Percentiles rank a stretch among this genome's conserved stretches.
These are phyloP conservation scores for Eutrigla gurnardus DNA, from an alignment of 2,797 vertebrate species.

Conservation along the genomic window DNA sequence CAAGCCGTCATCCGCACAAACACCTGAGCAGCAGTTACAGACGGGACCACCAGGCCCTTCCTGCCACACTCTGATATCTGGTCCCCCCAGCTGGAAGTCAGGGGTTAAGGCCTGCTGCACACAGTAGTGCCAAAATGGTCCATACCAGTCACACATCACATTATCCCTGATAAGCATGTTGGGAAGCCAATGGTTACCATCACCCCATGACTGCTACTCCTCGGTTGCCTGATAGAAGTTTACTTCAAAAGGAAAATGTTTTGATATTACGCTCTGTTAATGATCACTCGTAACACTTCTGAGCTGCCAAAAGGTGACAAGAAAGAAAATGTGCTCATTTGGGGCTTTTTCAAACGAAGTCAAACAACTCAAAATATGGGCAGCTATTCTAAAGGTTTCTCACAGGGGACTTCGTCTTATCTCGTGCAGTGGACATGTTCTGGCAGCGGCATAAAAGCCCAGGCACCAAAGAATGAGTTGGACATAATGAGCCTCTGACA, in stretches of 20 bases:
- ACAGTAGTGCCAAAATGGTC: conserved; percentile 70
- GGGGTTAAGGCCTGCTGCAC: conserved; percentile 75
- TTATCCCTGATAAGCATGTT: conserved; percentile 31
- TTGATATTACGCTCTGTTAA: conserved; percentile 9
- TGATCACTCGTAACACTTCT: conserved; percentile 11
- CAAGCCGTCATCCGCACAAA: conserved; percentile 59
- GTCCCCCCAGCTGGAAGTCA: conserved; percentile 75
- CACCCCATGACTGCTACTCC: conserved; percentile 1
- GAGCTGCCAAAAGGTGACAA: not conserved
- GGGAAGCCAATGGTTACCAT: conserved; percentile 18
- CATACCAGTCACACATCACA: conserved; percentile 54
- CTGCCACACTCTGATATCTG: conserved; percentile 72
- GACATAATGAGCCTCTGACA: conserved; percentile 62
- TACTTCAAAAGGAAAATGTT: conserved; percentile 2
- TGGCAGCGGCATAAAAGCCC: conserved; percentile 59
- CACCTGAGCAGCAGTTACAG: conserved; percentile 70
- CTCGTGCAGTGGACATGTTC: conserved; percentile 51
- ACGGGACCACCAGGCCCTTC: conserved; percentile 59
- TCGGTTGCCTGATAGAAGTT: not conserved
- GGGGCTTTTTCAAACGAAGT: conserved; percentile 28
- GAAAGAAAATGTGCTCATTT: conserved; percentile 14
- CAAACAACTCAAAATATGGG: conserved; percentile 38
- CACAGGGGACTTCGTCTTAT: conserved; percentile 43
- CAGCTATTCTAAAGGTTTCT: conserved; percentile 33
- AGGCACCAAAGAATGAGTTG: conserved; percentile 48